These are phyloP conservation scores for Cheilosia vulpina DNA, from an alignment of 2,888 invertebrate genomes.

Conservation along the genomic window DNA sequence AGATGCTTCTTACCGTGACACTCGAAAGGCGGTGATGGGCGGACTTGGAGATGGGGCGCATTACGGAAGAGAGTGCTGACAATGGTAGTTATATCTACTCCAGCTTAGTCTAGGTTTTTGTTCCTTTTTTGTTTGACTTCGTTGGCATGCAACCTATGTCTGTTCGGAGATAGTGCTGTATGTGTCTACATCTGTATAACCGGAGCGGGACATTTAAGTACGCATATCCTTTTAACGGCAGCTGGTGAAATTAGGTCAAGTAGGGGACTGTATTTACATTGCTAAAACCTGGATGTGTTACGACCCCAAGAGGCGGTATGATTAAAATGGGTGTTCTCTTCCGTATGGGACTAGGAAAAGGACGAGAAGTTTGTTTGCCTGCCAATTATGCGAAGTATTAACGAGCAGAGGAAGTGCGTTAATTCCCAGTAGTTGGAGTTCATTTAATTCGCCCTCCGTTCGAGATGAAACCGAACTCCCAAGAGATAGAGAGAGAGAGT, in stretches of 20 bases:
- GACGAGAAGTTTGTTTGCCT: slow-evolving; percentile 15
- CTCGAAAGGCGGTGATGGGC: slow-evolving; percentile 25
- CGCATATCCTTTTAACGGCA: slow-evolving; percentile 21
- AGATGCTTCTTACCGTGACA: slow-evolving; percentile 9
- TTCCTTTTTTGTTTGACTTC: background rate
- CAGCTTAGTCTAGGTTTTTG: background rate
- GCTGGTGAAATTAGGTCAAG: slow-evolving; percentile 40
- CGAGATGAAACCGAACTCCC: background rate
- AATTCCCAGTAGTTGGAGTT: slow-evolving; percentile 4
- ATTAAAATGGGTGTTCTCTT: slow-evolving; percentile 35
- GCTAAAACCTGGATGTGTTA: slow-evolving; percentile 12
- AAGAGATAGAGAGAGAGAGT: no score
- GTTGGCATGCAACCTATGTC: background rate
- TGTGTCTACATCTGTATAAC: background rate
- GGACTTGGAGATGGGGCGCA: background rate
- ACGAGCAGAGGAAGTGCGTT: slow-evolving; percentile 3
- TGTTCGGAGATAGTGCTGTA: background rate
- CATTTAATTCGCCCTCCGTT: slow-evolving; percentile 9
- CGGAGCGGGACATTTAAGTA: background rate
- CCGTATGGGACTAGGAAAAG: background rate
- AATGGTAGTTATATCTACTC: background rate
- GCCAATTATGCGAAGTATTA: slow-evolving; percentile 23
- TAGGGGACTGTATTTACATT: slow-evolving; percentile 22
- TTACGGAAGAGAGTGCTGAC: slow-evolving; percentile 2
- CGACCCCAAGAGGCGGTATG: background rate